Evolutionary conservation across 37 sponge, comb jelly and placozoan species (phyloP).

Genomic region (Bolinopsis microptera): DNA sequence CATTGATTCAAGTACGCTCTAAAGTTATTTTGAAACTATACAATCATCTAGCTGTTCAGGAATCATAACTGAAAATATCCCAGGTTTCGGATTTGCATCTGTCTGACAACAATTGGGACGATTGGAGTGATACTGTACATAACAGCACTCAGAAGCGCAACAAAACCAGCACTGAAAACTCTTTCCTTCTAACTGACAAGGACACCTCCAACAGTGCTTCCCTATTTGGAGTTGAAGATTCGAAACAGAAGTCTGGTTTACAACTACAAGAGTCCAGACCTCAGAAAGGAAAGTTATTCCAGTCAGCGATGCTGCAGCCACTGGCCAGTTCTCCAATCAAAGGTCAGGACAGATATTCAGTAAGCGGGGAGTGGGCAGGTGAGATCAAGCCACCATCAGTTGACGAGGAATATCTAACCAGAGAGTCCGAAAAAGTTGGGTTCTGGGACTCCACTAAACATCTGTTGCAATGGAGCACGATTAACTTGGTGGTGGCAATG

Average conservation of each 20-base stretch:
- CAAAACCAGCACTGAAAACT: neutral
- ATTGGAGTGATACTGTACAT: neutral
- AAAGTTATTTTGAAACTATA: no score
- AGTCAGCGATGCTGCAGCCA: neutral
- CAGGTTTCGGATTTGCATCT: neutral
- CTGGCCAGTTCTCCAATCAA: neutral
- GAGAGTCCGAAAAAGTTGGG: neutral
- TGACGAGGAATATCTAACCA: neutral
- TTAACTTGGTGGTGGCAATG: conserved; percentile 27
- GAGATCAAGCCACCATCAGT: neutral
- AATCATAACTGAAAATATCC: neutral
- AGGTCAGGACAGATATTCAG: neutral
- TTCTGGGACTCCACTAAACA: conserved; percentile 31
- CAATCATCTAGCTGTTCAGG: no score
- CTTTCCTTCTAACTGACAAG: neutral
- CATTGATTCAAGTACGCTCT: no score
- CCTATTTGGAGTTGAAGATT: neutral
- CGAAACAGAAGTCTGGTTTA: neutral
- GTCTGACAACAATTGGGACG: neutral
- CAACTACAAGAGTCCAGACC: neutral
- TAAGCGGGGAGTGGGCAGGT: neutral
- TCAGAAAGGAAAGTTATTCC: neutral
- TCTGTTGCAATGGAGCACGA: neutral
- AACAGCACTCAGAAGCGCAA: neutral
- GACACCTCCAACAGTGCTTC: neutral